Conservation (phyloP, 2,797 vertebrate species). For the Tragopan temminckii region DNA sequence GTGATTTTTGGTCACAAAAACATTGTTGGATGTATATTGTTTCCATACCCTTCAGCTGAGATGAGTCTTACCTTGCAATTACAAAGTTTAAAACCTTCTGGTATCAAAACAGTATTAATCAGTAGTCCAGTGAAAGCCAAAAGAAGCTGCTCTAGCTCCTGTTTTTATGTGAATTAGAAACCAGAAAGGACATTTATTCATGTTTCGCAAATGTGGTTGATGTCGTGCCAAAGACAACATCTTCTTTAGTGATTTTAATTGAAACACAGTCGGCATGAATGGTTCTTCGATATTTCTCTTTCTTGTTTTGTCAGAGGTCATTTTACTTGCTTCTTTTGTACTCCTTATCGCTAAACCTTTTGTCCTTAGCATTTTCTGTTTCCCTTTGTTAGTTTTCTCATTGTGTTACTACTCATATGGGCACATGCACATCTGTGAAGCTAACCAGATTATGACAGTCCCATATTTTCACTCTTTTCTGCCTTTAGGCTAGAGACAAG, state of each 20-base stretch:
- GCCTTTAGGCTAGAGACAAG: background rate
- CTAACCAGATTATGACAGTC: background rate
- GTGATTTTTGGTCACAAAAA: conserved; percentile 8
- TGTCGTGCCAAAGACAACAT: background rate
- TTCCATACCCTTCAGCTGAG: background rate
- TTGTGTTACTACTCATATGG: background rate
- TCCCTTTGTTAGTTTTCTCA: conserved; percentile 27
- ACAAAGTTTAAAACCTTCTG: conserved; percentile 9
- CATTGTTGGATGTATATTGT: background rate
- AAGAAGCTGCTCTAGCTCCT: conserved; percentile 7
- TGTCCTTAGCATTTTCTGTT: background rate
- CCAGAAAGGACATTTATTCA: background rate
- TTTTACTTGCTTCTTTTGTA: conserved; percentile 5
- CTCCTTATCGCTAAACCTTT: conserved; percentile 6
- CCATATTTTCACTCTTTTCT: background rate
- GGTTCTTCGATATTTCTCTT: background rate
- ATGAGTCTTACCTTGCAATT: conserved; percentile 14
- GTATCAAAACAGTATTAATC: conserved; percentile 17
- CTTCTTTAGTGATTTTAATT: conserved; percentile 46
- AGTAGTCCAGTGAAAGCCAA: conserved; percentile 15
- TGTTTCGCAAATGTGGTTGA: conserved; percentile 39
- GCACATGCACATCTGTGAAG: background rate
- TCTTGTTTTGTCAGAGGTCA: conserved; percentile 1
- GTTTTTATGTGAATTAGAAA: background rate
- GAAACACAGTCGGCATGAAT: conserved; percentile 1